Percentiles rank a stretch among this genome's conserved stretches.
These are phyloP conservation scores for Eciton burchellii DNA, from an alignment of 1,140 invertebrate genomes.

Conservation along the genomic window DNA sequence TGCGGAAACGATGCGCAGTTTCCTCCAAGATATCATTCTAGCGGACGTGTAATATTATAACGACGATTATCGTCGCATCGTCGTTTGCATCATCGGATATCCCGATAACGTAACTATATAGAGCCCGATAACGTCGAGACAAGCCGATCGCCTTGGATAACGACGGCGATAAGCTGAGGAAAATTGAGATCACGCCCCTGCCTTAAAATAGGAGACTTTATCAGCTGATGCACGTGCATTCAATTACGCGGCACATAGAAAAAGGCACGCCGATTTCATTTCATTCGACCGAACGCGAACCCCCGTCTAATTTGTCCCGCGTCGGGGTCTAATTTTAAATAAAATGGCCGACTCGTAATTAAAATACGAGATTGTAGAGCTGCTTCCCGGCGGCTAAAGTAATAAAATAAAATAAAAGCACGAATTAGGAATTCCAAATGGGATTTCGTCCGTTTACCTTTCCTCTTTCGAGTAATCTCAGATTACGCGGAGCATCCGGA, in stretches of 20 bases:
- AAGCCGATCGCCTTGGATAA: slow-evolving; percentile 22
- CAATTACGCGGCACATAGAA: no score
- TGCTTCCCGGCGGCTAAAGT: background rate
- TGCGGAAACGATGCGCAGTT: slow-evolving; percentile 24
- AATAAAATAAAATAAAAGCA: background rate
- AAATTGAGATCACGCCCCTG: slow-evolving; percentile 4
- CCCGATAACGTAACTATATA: background rate
- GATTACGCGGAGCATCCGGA: slow-evolving; percentile 4
- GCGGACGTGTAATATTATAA: slow-evolving; percentile 11
- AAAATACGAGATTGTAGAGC: background rate
- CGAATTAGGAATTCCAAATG: background rate
- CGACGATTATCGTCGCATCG: slow-evolving; percentile 33
- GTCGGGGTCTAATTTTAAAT: background rate
- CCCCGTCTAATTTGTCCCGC: background rate
- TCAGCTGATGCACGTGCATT: background rate
- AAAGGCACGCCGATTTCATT: background rate
- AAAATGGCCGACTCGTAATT: slow-evolving; percentile 14
- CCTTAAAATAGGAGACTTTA: background rate
- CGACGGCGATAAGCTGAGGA: background rate
- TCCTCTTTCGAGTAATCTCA: background rate
- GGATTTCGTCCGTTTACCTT: no score
- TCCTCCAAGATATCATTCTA: background rate
- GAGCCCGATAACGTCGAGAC: slow-evolving; percentile 29
- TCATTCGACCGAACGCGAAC: background rate
- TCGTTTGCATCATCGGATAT: slow-evolving; percentile 22